A percentile compares a stretch with the other conserved stretches of the same genome.
Evolutionary conservation across 1,140 invertebrate species (phyloP).

Genomic region (Laupala kohalensis): DNA sequence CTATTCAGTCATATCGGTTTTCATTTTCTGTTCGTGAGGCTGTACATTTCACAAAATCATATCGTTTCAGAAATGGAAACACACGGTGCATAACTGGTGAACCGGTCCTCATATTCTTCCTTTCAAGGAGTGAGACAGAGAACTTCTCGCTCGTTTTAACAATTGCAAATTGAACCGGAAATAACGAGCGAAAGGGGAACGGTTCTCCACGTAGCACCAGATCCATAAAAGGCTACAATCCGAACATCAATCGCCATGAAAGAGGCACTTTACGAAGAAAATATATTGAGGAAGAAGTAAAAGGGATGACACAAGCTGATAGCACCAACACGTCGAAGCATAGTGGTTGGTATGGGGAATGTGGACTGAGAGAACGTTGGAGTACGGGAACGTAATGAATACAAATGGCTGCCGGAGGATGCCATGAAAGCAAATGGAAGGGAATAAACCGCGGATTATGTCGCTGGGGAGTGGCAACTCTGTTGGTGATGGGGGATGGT

Average conservation of each 20-base stretch:
- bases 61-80: too few relatives aligned
- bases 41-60: too few relatives aligned
- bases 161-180: neutral
- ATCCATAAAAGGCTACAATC: neutral
- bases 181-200: neutral
- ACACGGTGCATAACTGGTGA: too few relatives aligned
- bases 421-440: neutral
- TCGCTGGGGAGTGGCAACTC: neutral
- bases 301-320: neutral
- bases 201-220: neutral
- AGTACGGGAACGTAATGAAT: neutral
- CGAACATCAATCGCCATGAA: neutral
- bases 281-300: neutral
- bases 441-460: neutral
- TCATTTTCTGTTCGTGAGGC: too few relatives aligned
- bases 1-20: too few relatives aligned
- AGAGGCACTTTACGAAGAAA: neutral
- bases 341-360: too few relatives aligned
- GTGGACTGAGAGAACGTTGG: neutral
- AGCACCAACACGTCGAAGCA: too few relatives aligned
- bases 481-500: too few relatives aligned
- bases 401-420: neutral
- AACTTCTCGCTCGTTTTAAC: neutral
- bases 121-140: too few relatives aligned
- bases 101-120: too few relatives aligned